Percentiles rank a stretch among this genome's conserved stretches.
phyloP scores from a whole-genome alignment of 2,113 vertebrate species.

The Aviceda subcristata region DNA sequence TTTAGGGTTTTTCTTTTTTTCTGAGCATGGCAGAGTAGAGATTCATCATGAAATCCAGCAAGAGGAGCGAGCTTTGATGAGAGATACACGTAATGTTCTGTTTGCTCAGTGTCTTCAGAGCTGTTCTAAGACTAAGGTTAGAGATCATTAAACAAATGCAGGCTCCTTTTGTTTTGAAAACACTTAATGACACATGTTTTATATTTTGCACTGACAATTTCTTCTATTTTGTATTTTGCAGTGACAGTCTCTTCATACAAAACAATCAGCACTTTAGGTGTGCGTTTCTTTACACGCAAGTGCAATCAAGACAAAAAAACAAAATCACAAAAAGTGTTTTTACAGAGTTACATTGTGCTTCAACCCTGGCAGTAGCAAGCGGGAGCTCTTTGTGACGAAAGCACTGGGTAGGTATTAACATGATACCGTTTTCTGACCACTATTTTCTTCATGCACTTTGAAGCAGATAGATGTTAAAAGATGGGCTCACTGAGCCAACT shows the following conservation, averaged over 20 bases:
- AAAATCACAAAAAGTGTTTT: neutral
- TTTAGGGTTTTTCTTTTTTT: neutral
- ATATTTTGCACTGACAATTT: neutral
- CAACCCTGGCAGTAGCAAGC: neutral
- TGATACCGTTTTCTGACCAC: neutral
- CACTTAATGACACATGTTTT: neutral
- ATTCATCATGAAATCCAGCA: neutral
- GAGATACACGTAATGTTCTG: neutral
- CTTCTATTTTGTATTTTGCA: neutral
- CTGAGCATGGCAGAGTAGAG: neutral
- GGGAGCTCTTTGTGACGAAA: neutral
- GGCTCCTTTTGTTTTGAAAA: neutral
- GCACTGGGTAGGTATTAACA: fast-evolving
- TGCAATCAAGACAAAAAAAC: neutral
- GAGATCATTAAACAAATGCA: neutral
- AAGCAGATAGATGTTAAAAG: neutral
- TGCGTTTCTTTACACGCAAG: neutral
- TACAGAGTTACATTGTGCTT: neutral
- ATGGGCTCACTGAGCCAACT: neutral
- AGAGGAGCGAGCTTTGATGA: neutral
- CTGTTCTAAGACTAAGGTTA: neutral
- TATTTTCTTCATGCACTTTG: neutral
- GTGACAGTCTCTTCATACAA: neutral
- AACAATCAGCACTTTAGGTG: neutral
- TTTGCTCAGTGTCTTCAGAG: neutral